These are phyloP conservation scores for Drosophila aff. DNA, from an alignment of 1,140 invertebrate species.

Conservation along the genomic window DNA sequence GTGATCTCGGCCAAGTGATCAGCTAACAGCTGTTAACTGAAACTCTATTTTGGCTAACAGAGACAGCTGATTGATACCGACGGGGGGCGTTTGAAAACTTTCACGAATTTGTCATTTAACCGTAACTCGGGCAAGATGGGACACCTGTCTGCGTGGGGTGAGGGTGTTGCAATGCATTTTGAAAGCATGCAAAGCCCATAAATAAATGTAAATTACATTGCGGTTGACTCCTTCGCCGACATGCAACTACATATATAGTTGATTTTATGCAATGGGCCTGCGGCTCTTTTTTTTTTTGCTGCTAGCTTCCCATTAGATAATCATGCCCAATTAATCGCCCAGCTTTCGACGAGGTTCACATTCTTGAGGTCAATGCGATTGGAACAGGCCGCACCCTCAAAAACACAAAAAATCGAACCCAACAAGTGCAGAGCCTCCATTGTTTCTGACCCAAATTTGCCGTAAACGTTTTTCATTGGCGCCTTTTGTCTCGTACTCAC, in stretches of 20 bases:
- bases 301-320: constrained; percentile 47
- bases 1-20: constrained; percentile 37
- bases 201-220: constrained; percentile 47
- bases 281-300: constrained; percentile 3
- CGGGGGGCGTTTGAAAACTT: constrained; percentile 47
- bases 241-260: constrained; percentile 16
- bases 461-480: constrained; percentile 53
- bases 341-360: constrained; percentile 31
- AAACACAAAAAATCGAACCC: constrained; percentile 32
- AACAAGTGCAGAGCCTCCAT: constrained; percentile 64
- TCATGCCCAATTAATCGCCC: constrained; percentile 43
- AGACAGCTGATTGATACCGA: constrained; percentile 27
- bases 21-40: constrained; percentile 31
- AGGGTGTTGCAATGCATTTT: constrained; percentile 26
- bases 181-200: constrained; percentile 34
- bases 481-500: constrained; percentile 40
- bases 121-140: constrained; percentile 1
- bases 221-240: constrained; percentile 31
- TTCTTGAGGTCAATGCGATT: constrained; percentile 64
- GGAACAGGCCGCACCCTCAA: constrained; percentile 34
- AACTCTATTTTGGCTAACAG: constrained; percentile 16
- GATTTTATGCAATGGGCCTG: constrained; percentile 36
- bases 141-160: not conserved
- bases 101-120: constrained; percentile 53
- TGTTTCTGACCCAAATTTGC: constrained; percentile 73